Conservation (phyloP, 2,797 vertebrate species). For the Bradypus variegatus region DNA sequence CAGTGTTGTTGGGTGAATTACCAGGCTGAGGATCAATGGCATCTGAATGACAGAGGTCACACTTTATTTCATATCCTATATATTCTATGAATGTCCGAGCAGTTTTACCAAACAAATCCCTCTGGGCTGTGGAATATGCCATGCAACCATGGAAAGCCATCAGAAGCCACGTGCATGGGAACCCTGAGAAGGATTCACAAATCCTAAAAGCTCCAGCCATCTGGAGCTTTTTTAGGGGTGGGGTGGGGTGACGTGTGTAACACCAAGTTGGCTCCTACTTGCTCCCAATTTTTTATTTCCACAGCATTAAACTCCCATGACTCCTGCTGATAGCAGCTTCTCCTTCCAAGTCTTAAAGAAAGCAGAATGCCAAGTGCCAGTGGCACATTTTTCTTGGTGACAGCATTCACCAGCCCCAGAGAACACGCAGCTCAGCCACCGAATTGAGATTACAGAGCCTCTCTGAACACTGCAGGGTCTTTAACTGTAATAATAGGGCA, state of each 20-base stretch:
- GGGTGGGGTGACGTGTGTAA: too few species aligned
- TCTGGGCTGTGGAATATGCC: too few species aligned
- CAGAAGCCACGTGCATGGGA: neutral
- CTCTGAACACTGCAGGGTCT: neutral
- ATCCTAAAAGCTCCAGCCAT: neutral
- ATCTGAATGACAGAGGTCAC: neutral
- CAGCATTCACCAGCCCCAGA: neutral
- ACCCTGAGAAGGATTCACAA: neutral
- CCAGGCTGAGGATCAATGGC: neutral
- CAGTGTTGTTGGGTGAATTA: neutral
- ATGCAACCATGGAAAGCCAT: neutral
- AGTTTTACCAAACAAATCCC: neutral
- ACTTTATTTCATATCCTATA: neutral
- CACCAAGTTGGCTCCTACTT: neutral
- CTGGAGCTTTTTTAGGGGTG: too few species aligned
- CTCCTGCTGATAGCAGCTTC: neutral
- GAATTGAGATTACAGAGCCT: neutral
- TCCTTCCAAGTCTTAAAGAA: neutral
- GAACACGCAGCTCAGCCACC: constrained; percentile 6
- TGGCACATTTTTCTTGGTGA: neutral
- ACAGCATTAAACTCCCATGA: neutral
- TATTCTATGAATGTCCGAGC: neutral
- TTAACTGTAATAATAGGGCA: neutral
- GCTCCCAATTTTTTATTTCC: neutral
- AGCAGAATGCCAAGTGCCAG: neutral